Base-by-base conservation (phyloP, 2,113 vertebrate genomes). In the Donacobius atricapilla region DNA sequence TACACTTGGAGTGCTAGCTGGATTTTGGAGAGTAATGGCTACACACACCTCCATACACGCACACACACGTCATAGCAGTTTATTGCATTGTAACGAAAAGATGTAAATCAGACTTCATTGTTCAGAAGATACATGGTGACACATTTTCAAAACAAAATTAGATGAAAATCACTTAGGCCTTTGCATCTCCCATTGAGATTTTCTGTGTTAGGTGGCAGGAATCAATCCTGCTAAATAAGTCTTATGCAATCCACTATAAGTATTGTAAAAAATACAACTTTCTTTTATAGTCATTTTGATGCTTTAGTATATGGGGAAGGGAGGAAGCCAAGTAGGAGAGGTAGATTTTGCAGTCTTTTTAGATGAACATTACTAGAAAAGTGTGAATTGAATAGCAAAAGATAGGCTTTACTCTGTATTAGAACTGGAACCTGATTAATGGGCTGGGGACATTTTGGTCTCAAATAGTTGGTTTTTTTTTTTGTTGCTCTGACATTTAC, bases 31-130 rank as follows among this genome's bases (percentile, higher is more conserved):
- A 57, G 11, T 66, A 37, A 5, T 45, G 42, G 13, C 25, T 60
- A 11, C 4, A 12, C 13, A 18, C 15, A 4, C 10, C 21, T 13
- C 6, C 18, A 15, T 4, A 2, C 3, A 14, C 6, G 8, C 23
- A 37, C 24, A 18, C 35, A 24, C 27, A 11, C 9, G 23, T 64
- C 23, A 45, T 18, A 23, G 35, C n/a, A 25, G 11, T 69, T 92
- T 44, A 61, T 51, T 60, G 24, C 21, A 3, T 24, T 83, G 53
- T 56, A 64, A 64, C 85, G 72, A 70, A 70, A 66, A 35, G 1
- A 30, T 1, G 2, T 50, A 13, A 82, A 75, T 69, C 44, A 30
- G 27, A 39, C 25, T 54, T 70, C 15, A 24, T 11, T 58, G 48
- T 79, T 87, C 27, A 51, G 25, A 37, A 60, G 47, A 37, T 47